Percentiles rank a stretch among this genome's conserved stretches.
Conservation (phyloP, 2,797 vertebrate species). For the Epinephelus awoara region DNA sequence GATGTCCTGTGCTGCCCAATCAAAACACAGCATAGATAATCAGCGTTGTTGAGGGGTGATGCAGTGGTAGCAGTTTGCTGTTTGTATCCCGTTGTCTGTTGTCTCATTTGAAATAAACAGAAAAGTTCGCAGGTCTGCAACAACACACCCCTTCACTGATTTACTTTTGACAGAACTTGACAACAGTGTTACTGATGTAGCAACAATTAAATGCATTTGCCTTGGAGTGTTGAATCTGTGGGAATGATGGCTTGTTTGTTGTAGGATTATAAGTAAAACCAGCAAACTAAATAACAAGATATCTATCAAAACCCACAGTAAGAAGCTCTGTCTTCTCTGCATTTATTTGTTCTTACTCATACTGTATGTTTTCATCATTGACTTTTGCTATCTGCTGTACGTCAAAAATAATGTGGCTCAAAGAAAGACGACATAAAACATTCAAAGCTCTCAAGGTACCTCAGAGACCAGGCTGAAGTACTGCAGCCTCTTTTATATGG, state of each 20-base stretch:
- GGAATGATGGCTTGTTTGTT: neutral
- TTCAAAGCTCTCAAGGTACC: conserved; percentile 18
- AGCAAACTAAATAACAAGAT: neutral
- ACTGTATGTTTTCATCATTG: neutral
- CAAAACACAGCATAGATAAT: too few relatives aligned
- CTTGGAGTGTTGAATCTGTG: neutral
- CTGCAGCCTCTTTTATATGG: neutral
- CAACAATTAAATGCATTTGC: neutral
- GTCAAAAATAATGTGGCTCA: conserved; percentile 12
- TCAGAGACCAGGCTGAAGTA: neutral
- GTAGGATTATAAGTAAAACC: neutral
- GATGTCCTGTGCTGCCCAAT: too few relatives aligned
- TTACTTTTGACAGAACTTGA: neutral
- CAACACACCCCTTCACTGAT: neutral
- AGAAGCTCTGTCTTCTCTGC: neutral
- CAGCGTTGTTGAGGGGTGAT: too few relatives aligned
- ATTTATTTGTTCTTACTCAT: conserved; percentile 12
- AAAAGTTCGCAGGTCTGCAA: neutral
- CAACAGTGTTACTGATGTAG: neutral
- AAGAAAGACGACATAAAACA: conserved; percentile 9
- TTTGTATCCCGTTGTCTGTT: neutral
- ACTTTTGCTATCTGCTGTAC: neutral
- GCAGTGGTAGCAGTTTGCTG: neutral
- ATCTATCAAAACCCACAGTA: neutral
- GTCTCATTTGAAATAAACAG: neutral